These are phyloP conservation scores for Aradophagus sp. DNA, from an alignment of 1,140 invertebrate species.

Conservation along the genomic window DNA sequence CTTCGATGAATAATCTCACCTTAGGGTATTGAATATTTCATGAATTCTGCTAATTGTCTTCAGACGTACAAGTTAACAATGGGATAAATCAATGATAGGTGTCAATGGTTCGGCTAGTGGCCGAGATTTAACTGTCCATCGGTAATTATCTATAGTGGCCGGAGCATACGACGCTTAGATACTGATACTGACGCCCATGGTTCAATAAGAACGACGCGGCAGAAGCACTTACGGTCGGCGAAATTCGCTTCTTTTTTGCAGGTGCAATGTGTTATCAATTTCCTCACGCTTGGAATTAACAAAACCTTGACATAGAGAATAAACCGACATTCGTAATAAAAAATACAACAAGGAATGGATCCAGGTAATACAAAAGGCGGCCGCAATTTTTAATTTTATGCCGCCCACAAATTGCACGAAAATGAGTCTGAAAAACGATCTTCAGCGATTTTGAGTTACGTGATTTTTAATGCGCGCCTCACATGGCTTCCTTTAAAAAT, in stretches of 20 bases:
- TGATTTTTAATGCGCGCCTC: slow-evolving; percentile 1
- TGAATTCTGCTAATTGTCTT: slow-evolving; percentile 49
- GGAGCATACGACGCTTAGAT: background rate
- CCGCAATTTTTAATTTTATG: slow-evolving; percentile 52
- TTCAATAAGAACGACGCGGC: too few relatives aligned
- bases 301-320: slow-evolving; percentile 62
- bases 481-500: too few relatives aligned
- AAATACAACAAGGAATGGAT: slow-evolving; percentile 46
- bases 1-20: slow-evolving; percentile 29
- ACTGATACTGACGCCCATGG: too few relatives aligned
- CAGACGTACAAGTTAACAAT: slow-evolving; percentile 35
- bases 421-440: slow-evolving; percentile 28
- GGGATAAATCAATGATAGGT: slow-evolving; percentile 50
- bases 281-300: slow-evolving; percentile 12
- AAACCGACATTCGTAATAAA: slow-evolving; percentile 72
- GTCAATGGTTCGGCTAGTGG: slow-evolving; percentile 35
- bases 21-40: slow-evolving; percentile 37
- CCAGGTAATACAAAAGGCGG: background rate
- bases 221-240: too few relatives aligned
- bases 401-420: slow-evolving; percentile 24
- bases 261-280: background rate
- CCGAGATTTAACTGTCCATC: slow-evolving; percentile 38
- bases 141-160: slow-evolving; percentile 46
- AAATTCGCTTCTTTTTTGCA: slow-evolving; percentile 4
- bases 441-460: slow-evolving; percentile 13